A percentile compares a stretch with the other conserved stretches of the same genome.
phyloP scores from a whole-genome alignment of 1,140 invertebrate species.

The Dolichoris vasculosae region DNA sequence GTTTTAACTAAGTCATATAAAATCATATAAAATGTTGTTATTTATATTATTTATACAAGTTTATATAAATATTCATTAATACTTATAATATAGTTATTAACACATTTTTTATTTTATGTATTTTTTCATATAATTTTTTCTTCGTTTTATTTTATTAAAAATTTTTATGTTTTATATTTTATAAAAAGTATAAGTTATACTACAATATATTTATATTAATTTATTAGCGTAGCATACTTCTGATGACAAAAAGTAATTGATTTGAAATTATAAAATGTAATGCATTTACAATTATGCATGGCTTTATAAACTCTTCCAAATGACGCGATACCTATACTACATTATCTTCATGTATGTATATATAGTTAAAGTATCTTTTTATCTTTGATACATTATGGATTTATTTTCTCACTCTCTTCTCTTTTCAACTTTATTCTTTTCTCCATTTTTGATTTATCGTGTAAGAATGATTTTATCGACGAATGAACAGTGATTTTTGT shows the following conservation, averaged over 20 bases:
- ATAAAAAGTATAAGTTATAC: no score
- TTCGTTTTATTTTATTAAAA: no score
- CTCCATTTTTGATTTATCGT: conserved; percentile 28
- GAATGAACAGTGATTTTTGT: conserved; percentile 26
- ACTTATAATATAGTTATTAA: not conserved
- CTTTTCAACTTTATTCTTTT: not conserved
- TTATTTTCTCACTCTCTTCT: not conserved
- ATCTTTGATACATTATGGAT: not conserved
- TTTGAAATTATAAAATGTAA: no score
- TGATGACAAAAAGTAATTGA: no score
- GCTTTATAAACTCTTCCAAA: not conserved
- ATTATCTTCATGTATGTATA: not conserved
- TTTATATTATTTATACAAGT: not conserved
- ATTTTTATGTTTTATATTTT: no score
- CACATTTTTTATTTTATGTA: no score
- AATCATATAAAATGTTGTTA: not conserved
- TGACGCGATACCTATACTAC: not conserved
- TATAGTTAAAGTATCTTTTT: not conserved
- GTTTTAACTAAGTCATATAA: not conserved
- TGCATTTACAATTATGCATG: not conserved
- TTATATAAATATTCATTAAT: not conserved
- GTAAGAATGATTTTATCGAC: conserved; percentile 19
- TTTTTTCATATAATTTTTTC: no score
- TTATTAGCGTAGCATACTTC: no score
- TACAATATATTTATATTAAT: no score